phyloP scores from a whole-genome alignment of 2,113 vertebrate species.

The Rhinichthys klamathensis region DNA sequence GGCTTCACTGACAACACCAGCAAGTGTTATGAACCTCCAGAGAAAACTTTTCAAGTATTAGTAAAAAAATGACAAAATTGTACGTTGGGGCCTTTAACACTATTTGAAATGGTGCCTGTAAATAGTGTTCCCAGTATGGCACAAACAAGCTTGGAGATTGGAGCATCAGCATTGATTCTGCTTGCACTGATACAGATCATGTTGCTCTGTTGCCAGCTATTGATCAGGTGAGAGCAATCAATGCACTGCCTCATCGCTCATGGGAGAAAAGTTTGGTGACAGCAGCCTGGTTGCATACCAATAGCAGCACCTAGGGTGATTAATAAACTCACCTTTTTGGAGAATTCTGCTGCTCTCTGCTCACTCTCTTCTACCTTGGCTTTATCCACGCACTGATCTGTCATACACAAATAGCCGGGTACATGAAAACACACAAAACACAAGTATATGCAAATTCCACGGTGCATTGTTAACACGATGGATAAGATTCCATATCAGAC shows the following conservation, averaged over 20 bases:
- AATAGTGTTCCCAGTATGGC: constrained; percentile 53
- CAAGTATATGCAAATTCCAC: constrained; percentile 4
- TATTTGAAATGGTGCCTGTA: constrained; percentile 50
- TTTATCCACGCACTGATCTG: constrained; percentile 95
- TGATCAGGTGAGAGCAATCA: constrained; percentile 75
- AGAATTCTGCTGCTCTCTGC: constrained; percentile 91
- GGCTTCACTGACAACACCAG: constrained; percentile 8
- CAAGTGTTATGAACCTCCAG: neutral
- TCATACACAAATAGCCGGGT: constrained; percentile 29
- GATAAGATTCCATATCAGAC: constrained; percentile 29
- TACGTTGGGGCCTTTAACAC: constrained; percentile 36
- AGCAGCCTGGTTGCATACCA: constrained; percentile 64
- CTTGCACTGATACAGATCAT: constrained; percentile 78
- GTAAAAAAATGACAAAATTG: neutral
- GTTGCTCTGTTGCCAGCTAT: constrained; percentile 77
- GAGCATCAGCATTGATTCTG: constrained; percentile 71
- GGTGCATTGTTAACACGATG: constrained; percentile 29
- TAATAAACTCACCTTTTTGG: constrained; percentile 89
- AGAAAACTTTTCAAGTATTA: neutral
- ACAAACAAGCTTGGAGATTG: constrained; percentile 69
- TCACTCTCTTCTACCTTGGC: constrained; percentile 96
- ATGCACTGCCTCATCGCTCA: constrained; percentile 73
- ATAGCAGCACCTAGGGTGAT: constrained; percentile 57
- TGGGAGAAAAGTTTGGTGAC: constrained; percentile 70
- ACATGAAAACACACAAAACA: neutral